These are phyloP conservation scores for Meandrina meandrites DNA, from an alignment of 92 coral and sea anemone genomes.

Conservation along the genomic window DNA sequence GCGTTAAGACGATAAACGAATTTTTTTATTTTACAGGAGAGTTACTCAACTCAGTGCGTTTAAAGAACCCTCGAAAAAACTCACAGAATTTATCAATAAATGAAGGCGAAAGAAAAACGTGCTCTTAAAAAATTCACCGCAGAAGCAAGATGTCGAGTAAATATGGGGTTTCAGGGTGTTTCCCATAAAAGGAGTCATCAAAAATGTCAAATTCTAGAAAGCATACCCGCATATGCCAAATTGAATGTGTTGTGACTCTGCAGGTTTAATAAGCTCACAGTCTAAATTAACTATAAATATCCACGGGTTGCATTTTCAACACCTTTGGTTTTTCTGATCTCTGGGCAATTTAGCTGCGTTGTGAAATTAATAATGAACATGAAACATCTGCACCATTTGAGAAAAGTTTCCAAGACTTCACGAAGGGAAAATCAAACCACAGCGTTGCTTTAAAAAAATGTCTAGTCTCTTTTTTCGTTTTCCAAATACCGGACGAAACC, in stretches of 20 bases:
- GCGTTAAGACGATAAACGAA: neutral
- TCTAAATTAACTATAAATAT: slow-evolving; percentile 30
- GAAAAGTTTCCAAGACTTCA: slow-evolving; percentile 2
- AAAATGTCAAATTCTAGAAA: neutral
- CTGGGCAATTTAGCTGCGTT: slow-evolving; percentile 36
- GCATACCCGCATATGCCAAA: slow-evolving; percentile 18
- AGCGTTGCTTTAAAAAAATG: neutral
- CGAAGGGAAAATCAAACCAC: neutral
- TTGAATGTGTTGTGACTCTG: slow-evolving; percentile 14
- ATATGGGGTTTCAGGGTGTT: slow-evolving; percentile 30
- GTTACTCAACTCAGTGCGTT: neutral
- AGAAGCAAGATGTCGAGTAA: slow-evolving; percentile 1
- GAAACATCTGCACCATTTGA: slow-evolving; percentile 18
- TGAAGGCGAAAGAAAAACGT: neutral
- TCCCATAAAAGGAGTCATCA: slow-evolving; percentile 1
- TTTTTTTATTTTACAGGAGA: neutral
- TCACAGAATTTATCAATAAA: neutral
- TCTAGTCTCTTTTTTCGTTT: neutral
- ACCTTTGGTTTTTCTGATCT: slow-evolving; percentile 35
- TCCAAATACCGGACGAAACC: slow-evolving; percentile 8
- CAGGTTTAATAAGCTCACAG: slow-evolving; percentile 33
- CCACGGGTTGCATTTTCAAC: slow-evolving; percentile 43
- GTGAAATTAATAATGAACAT: slow-evolving; percentile 31
- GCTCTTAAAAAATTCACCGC: slow-evolving; percentile 20
- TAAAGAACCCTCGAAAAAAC: neutral